These are phyloP conservation scores for Cavia aperea DNA, from an alignment of 2,113 vertebrate species.

Conservation along the genomic window DNA sequence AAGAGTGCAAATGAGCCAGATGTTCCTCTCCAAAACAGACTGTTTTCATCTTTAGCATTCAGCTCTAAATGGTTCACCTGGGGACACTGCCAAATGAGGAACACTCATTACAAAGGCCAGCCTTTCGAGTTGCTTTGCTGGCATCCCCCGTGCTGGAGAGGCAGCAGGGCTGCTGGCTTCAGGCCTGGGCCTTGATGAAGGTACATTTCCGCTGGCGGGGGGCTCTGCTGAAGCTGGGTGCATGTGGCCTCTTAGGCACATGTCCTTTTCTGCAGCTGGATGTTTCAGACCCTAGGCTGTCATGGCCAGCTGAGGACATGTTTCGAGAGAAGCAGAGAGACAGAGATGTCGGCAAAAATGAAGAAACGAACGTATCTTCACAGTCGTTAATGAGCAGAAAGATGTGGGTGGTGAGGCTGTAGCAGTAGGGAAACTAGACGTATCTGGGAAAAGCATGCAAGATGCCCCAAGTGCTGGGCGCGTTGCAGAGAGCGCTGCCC, in stretches of 20 bases:
- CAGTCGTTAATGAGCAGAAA: slow-evolving; percentile 57
- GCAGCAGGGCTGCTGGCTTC: neutral
- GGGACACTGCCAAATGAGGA: slow-evolving; percentile 34
- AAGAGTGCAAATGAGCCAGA: slow-evolving; percentile 44
- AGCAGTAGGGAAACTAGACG: neutral
- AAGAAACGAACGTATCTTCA: slow-evolving; percentile 62
- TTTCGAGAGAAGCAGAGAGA: slow-evolving; percentile 58
- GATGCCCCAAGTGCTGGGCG: neutral
- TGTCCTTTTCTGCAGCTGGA: slow-evolving; percentile 57
- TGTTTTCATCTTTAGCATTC: slow-evolving; percentile 37
- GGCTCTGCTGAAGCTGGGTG: slow-evolving; percentile 3
- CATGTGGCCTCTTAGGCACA: neutral
- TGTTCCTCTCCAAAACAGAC: slow-evolving; percentile 54
- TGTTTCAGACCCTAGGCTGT: slow-evolving; percentile 62
- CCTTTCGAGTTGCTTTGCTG: neutral
- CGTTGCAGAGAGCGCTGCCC: neutral
- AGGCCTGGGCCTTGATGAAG: neutral
- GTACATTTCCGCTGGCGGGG: neutral
- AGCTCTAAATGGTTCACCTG: slow-evolving; percentile 30
- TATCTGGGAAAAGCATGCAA: neutral
- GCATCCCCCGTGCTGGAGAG: neutral
- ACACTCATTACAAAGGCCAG: slow-evolving; percentile 26
- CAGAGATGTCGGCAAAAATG: slow-evolving; percentile 52
- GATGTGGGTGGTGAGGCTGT: neutral
- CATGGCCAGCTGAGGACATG: slow-evolving; percentile 44